Evolutionary conservation across 1,140 invertebrate genomes (phyloP).

Genomic region (Solenopsis invicta): DNA sequence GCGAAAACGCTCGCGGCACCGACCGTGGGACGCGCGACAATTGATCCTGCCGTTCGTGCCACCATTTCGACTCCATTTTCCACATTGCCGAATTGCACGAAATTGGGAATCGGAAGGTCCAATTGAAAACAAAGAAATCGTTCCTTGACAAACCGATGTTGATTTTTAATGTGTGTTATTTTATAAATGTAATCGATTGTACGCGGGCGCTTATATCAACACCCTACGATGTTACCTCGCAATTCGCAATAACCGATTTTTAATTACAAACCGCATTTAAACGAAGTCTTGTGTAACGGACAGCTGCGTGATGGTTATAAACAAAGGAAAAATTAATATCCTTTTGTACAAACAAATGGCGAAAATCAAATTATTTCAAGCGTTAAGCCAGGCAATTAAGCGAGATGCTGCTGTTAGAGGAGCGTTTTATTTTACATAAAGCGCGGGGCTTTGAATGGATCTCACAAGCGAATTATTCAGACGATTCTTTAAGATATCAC

Average conservation of each 20-base stretch:
- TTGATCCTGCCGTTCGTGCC: neutral
- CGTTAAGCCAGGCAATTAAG: slow-evolving; percentile 39
- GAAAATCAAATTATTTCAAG: slow-evolving; percentile 44
- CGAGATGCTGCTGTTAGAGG: slow-evolving; percentile 28
- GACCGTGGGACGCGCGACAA: neutral
- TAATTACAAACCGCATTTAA: slow-evolving; percentile 20
- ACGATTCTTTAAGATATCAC: slow-evolving; percentile 10
- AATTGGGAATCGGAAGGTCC: neutral
- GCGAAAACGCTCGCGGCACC: slow-evolving; percentile 15
- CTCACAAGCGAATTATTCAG: neutral
- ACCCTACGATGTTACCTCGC: neutral
- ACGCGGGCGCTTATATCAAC: neutral
- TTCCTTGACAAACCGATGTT: neutral
- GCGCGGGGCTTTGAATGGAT: neutral
- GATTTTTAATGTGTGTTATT: neutral
- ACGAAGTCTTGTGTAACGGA: slow-evolving; percentile 27
- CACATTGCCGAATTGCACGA: neutral
- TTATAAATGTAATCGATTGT: neutral
- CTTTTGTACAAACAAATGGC: slow-evolving; percentile 29
- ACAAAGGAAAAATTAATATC: slow-evolving; percentile 35
- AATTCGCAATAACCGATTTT: slow-evolving; percentile 24
- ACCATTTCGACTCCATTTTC: neutral
- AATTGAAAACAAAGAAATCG: neutral
- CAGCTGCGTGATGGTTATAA: neutral
- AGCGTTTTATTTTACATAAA: slow-evolving; percentile 8